Base-by-base conservation (phyloP, 2,113 vertebrate species). In the Cepphus grylle region DNA sequence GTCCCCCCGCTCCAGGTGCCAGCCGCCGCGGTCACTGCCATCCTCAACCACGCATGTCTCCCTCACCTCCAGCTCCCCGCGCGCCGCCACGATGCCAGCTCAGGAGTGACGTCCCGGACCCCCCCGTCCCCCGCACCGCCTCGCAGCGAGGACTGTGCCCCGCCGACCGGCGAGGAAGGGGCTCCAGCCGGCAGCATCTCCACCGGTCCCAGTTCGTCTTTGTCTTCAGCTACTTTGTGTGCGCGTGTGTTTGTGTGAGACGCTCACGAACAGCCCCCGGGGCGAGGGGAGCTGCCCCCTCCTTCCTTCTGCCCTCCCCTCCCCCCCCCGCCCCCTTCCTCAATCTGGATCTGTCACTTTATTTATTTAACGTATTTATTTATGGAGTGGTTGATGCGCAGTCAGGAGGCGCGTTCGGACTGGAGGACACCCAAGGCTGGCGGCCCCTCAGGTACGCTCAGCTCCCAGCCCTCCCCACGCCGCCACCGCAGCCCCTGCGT, bases 1-100 rank as follows among this genome's bases (percentile, higher is more conserved):
- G 17, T 59, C 20, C 15, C 42, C 27, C 65, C 5, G 17, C 8
- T 27, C 8, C 98, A 99, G 99, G 99, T 99, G 98, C 96, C 99
- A 99, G 98, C 98, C 97, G 19, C 98, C 98, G 5, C 98, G 98
- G 90, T 97, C 97, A 55, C 97, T 99, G 95, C 97, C 98, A 1
- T 98, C 99, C 81, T 99, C 99, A 19, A 96, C 98, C 47, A 98
- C 99, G 40, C 98, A 98, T 43, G 97, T 97, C 81, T 99, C 99
- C n/a, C 91, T 99, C 88, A 95, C 98, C 61, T 96, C 98, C 50
- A 93, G 98, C 94, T 98, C 98, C 96, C 96, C 96, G 38, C 40
- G 43, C 3, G 34, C 98, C 1, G 11, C 96, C 15, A 26, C 97
- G 3, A 72, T 81, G 90, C 96, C 95, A 19, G 98, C 98, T 92